Evolutionary conservation across 30 jellyfish, hydroid and myxozoan genomes (phyloP).

Genomic region (Chrysaora quinquecirrha): DNA sequence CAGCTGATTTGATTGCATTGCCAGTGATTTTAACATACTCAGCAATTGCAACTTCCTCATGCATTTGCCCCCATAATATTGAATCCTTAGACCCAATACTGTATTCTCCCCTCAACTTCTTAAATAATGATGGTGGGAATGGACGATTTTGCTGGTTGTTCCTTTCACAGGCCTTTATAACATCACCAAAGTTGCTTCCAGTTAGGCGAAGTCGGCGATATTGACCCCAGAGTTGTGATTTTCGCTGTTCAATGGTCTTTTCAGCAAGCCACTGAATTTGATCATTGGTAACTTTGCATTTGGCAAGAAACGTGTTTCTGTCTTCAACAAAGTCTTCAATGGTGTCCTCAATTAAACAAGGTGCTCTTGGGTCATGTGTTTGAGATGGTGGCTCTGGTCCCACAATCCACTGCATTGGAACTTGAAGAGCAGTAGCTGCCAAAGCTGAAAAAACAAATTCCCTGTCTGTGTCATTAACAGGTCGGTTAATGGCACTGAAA

Average conservation of each 20-base stretch:
- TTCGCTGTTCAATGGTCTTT: conserved; percentile 20
- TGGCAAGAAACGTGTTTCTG: neutral
- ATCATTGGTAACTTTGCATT: conserved; percentile 16
- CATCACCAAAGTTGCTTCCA: conserved; percentile 44
- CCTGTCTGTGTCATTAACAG: neutral
- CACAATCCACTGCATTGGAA: conserved; percentile 46
- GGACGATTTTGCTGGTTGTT: neutral
- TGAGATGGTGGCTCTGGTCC: conserved; percentile 42
- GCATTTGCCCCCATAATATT: conserved; percentile 51
- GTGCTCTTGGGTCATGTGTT: neutral
- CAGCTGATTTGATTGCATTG: conserved; percentile 33
- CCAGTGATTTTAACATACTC: conserved; percentile 21
- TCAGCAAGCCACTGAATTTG: conserved; percentile 29
- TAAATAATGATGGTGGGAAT: conserved; percentile 1
- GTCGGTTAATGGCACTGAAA: conserved; percentile 2
- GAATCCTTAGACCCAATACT: conserved; percentile 27
- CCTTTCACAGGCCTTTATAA: conserved; percentile 23
- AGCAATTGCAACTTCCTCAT: conserved; percentile 23
- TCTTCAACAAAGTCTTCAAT: neutral
- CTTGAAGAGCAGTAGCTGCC: neutral
- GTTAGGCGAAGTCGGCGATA: conserved; percentile 9
- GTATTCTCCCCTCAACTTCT: conserved; percentile 25
- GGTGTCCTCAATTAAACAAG: conserved; percentile 35
- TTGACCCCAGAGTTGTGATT: conserved; percentile 12
- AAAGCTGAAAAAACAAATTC: neutral